phyloP scores from a whole-genome alignment of 2,797 vertebrate genomes.

The Pelodytes ibericus region DNA sequence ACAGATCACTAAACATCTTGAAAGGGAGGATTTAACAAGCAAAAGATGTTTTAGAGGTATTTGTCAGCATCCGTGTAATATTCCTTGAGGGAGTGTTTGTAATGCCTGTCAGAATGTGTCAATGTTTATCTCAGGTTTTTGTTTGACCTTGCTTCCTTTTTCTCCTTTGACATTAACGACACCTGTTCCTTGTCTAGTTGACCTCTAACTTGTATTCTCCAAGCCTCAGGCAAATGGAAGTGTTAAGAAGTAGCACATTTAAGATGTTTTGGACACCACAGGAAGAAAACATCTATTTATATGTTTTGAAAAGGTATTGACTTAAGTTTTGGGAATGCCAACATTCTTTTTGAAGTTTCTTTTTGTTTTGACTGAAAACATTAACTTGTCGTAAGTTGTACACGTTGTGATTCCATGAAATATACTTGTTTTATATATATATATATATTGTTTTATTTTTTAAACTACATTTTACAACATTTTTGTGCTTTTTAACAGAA shows the following conservation, averaged over 20 bases:
- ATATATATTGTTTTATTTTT: too few species aligned
- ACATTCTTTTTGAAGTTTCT: constrained; percentile 1
- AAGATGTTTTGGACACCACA: constrained; percentile 55
- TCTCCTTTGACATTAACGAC: constrained; percentile 69
- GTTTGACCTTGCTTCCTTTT: constrained; percentile 73
- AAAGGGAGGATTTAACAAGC: constrained; percentile 61
- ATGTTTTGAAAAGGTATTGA: constrained; percentile 29
- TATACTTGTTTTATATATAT: neutral
- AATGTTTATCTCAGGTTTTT: constrained; percentile 77
- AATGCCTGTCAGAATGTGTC: constrained; percentile 80
- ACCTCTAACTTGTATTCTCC: constrained; percentile 66
- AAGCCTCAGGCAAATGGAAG: constrained; percentile 69
- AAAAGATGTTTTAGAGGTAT: constrained; percentile 64
- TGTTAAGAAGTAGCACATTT: constrained; percentile 61
- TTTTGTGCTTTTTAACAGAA: neutral
- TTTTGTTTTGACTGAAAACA: constrained; percentile 31
- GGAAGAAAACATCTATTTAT: constrained; percentile 48
- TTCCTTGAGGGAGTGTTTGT: constrained; percentile 68
- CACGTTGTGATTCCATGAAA: neutral
- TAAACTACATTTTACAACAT: neutral
- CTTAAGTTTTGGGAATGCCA: constrained; percentile 28
- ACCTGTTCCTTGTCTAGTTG: constrained; percentile 75
- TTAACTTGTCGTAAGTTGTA: neutral
- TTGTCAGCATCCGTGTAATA: constrained; percentile 66
- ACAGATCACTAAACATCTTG: neutral